Conservation (phyloP, 30 jellyfish, hydroid and myxozoan genomes). For the Turritopsis dohrnii region DNA sequence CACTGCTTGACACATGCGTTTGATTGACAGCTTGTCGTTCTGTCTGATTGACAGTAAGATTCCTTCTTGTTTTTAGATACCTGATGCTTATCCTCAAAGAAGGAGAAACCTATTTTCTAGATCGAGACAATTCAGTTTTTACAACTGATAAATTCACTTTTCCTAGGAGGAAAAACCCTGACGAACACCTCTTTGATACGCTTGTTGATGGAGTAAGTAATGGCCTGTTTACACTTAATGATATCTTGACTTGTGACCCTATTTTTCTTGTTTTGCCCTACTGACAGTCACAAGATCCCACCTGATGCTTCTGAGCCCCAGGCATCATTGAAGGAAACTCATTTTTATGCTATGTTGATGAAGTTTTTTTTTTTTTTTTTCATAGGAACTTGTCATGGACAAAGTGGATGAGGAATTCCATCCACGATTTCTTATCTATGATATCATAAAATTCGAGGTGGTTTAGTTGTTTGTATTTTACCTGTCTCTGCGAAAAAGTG, state of each 20-base stretch:
- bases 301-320: no score
- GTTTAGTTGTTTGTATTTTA: not conserved
- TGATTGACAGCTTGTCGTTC: no score
- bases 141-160: constrained; percentile 55
- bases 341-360: no score
- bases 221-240: not conserved
- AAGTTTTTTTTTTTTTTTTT: no score
- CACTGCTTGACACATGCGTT: no score
- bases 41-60: no score
- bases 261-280: no score
- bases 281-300: no score
- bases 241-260: no score
- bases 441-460: constrained; percentile 81
- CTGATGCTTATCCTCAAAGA: constrained; percentile 64
- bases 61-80: constrained; percentile 40
- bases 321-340: no score
- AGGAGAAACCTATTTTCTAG: constrained; percentile 57
- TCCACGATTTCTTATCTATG: constrained; percentile 79
- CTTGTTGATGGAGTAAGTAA: constrained; percentile 77
- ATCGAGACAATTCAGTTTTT: constrained; percentile 79
- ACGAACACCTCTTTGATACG: constrained; percentile 66
- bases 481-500: not conserved
- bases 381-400: constrained; percentile 95
- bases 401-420: constrained; percentile 58
- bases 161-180: constrained; percentile 72